phyloP scores from a whole-genome alignment of 1,140 invertebrate species.

The Nymphalis io region DNA sequence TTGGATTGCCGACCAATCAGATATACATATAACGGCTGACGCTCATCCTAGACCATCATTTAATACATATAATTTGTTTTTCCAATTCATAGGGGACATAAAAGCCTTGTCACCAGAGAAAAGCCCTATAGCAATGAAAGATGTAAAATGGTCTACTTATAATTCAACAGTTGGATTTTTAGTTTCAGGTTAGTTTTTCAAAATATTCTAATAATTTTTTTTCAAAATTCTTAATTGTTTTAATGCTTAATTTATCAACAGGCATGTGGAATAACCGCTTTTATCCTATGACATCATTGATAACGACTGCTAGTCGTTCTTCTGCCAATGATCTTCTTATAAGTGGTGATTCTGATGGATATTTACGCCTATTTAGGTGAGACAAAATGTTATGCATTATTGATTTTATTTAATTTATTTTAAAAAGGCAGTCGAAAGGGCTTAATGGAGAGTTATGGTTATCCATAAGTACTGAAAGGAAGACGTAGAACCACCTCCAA shows the following conservation, averaged over 20 bases:
- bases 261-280: constrained; percentile 95
- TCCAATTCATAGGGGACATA: constrained; percentile 87
- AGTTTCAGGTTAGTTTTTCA: constrained; percentile 84
- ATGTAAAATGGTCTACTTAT: constrained; percentile 93
- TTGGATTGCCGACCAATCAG: too few relatives aligned
- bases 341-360: constrained; percentile 94
- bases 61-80: neutral
- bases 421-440: too few relatives aligned
- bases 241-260: constrained; percentile 49
- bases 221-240: neutral
- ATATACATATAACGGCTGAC: too few relatives aligned
- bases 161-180: constrained; percentile 92
- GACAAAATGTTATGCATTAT: neutral
- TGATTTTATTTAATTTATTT: too few relatives aligned
- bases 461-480: too few relatives aligned
- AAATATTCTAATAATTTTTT: neutral
- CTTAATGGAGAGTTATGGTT: too few relatives aligned
- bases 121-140: constrained; percentile 92
- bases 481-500: too few relatives aligned
- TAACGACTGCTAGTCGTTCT: constrained; percentile 90
- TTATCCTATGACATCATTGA: constrained; percentile 88
- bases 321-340: constrained; percentile 91
- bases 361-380: constrained; percentile 92
- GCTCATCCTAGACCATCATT: neutral
- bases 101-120: constrained; percentile 91